Evolutionary conservation across 2,113 vertebrate species (phyloP), one percentile per base, ranked within the genome.

Genomic region (Oryzias javanicus): DNA sequence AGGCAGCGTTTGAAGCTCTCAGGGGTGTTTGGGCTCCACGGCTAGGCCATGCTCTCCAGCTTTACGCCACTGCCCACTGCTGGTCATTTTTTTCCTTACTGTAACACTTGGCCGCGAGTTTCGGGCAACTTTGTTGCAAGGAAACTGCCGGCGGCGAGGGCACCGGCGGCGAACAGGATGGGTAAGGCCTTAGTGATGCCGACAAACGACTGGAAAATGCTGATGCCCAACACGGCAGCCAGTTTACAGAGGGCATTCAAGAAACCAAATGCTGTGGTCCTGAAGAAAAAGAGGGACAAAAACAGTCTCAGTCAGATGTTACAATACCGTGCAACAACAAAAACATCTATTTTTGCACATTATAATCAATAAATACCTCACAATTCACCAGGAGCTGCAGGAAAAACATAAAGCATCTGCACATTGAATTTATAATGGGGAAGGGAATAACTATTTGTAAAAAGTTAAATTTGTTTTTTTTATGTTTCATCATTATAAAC

Each of bases 151-250:
- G 93, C 90, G 1, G 95, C 95, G 14, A 98, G 91, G 0, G 96
- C 96, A 0, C 93, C 93, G 0, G 95, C 95, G 0, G 96, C 96
- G 3, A 98, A 91, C 16, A 98, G 62, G 86, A 98, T 98, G 70
- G 96, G 96, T 49, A 96, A 92, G 0, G 96, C 95, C 85, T 98
- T 96, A 67, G 95, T 96, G 89, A 98, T 92, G 49, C 95, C 95
- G 35, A 98, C 96, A 2, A 98, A 97, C 7, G 96, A 98, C 0
- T 95, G 95, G 92, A 98, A 98, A 89, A 96, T 97, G 91, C 94
- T 96, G 90, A 98, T 98, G 55, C 96, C 96, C 91, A 98, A 81
- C 42, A 98, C 96, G 0, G 96, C 95, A 0, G 96, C 96, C 86
- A 98, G 85, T 76, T 97, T 97, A 72, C 96, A 97, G 42, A 98